phyloP scores from a whole-genome alignment of 1,140 invertebrate genomes.

The Heterodera carotae region DNA sequence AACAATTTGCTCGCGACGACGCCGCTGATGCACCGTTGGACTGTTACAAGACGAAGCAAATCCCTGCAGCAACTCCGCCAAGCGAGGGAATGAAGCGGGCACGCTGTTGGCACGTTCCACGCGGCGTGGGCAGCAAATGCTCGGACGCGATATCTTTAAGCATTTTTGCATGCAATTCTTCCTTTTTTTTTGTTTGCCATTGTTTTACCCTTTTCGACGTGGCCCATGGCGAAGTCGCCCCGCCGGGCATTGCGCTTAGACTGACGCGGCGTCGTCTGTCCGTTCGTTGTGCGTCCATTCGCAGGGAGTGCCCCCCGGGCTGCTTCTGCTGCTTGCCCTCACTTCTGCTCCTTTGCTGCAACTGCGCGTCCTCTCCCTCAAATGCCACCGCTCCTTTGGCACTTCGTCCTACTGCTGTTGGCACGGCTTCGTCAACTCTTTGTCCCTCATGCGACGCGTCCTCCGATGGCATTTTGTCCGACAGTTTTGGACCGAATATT shows the following conservation, averaged over 20 bases:
- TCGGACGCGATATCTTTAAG: slow-evolving; percentile 17
- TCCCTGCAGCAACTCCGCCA: not conserved
- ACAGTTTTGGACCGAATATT: not conserved
- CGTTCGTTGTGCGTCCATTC: not conserved
- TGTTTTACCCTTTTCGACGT: slow-evolving; percentile 8
- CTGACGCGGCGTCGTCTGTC: slow-evolving; percentile 40
- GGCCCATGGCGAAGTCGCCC: slow-evolving; percentile 22
- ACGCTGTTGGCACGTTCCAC: not conserved
- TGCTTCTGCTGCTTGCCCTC: not conserved
- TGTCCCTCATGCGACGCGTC: not conserved
- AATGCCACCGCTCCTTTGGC: slow-evolving; percentile 15
- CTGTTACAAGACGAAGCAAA: not conserved
- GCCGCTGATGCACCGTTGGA: not conserved
- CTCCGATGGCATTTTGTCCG: not conserved
- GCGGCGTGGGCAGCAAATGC: not conserved
- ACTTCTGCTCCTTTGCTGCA: slow-evolving; percentile 21
- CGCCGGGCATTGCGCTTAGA: slow-evolving; percentile 48
- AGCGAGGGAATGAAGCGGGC: not conserved
- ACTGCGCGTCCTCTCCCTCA: slow-evolving; percentile 14
- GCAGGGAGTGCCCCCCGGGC: not conserved
- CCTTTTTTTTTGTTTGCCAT: not conserved
- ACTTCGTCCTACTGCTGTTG: not conserved
- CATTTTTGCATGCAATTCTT: too few relatives aligned
- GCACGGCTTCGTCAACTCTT: not conserved
- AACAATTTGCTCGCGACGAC: not conserved